Percentiles rank a stretch among this genome's conserved stretches.
phyloP scores from a whole-genome alignment of 2,888 invertebrate species.

The Epirrita christyi region DNA sequence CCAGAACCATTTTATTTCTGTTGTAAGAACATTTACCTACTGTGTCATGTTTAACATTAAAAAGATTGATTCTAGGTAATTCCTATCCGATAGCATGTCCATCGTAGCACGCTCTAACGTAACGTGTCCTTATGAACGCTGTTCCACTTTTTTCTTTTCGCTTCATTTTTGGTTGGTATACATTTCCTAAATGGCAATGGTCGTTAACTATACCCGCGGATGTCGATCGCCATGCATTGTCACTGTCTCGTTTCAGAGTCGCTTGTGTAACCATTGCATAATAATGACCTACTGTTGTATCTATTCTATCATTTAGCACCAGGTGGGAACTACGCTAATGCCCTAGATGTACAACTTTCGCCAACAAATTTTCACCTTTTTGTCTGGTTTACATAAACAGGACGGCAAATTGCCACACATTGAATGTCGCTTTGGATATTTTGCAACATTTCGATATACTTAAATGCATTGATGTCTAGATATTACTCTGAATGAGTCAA shows the following conservation, averaged over 20 bases:
- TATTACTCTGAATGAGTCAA: not conserved
- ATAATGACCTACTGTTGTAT: conserved; percentile 46
- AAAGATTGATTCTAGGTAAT: too few species aligned
- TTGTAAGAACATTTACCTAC: too few species aligned
- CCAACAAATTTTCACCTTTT: conserved; percentile 53
- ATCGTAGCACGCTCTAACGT: not conserved
- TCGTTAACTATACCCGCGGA: conserved; percentile 30
- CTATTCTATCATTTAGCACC: conserved; percentile 53
- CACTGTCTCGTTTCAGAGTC: conserved; percentile 23
- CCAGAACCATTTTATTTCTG: too few species aligned
- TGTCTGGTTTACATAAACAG: conserved; percentile 22
- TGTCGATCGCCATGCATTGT: conserved; percentile 35
- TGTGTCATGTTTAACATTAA: too few species aligned
- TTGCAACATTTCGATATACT: not conserved
- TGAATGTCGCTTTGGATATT: not conserved
- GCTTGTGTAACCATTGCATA: conserved; percentile 55
- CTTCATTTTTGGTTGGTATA: conserved; percentile 15
- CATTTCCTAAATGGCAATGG: conserved; percentile 21
- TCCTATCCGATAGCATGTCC: too few species aligned
- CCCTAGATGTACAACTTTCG: conserved; percentile 64
- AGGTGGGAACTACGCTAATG: conserved; percentile 70
- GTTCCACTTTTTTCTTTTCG: conserved; percentile 15
- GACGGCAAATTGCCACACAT: not conserved
- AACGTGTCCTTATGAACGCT: not conserved
- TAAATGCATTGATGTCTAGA: too few species aligned